These are phyloP conservation scores for Stegastes partitus DNA, from an alignment of 2,113 vertebrate species.

Conservation along the genomic window DNA sequence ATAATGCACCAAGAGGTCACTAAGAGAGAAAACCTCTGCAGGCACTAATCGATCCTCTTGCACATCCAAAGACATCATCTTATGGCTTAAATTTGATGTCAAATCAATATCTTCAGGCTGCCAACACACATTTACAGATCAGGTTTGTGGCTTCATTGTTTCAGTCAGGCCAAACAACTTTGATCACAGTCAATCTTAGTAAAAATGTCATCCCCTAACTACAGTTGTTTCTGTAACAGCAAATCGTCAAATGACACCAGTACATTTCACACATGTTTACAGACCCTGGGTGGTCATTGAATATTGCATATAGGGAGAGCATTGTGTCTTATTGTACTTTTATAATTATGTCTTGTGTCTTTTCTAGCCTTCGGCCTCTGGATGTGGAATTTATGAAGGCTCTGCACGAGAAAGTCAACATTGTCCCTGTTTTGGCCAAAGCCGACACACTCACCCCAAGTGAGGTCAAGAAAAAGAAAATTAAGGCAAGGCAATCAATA, in stretches of 20 bases:
- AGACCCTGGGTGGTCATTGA: background rate
- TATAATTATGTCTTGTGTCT: conserved; percentile 1
- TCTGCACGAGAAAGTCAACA: conserved; percentile 97
- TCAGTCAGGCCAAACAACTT: background rate
- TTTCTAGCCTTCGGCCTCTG: conserved; percentile 91
- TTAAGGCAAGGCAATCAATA: conserved; percentile 84
- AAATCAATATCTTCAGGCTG: background rate
- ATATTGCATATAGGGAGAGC: background rate
- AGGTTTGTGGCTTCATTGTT: background rate
- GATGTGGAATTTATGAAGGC: conserved; percentile 98
- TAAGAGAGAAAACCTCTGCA: background rate
- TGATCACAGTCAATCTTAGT: too few relatives aligned
- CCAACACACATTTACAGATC: background rate
- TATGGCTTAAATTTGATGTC: too few relatives aligned
- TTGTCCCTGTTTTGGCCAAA: conserved; percentile 96
- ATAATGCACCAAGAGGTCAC: background rate
- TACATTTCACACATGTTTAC: background rate
- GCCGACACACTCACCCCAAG: conserved; percentile 94
- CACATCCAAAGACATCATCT: background rate
- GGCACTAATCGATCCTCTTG: background rate
- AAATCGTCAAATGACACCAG: background rate
- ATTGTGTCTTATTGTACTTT: background rate
- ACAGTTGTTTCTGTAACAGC: background rate
- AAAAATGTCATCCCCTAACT: too few relatives aligned
- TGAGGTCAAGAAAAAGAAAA: conserved; percentile 95